These are phyloP conservation scores for Gymnocephalus cernua DNA, from an alignment of 2,113 vertebrate species.

Conservation along the genomic window DNA sequence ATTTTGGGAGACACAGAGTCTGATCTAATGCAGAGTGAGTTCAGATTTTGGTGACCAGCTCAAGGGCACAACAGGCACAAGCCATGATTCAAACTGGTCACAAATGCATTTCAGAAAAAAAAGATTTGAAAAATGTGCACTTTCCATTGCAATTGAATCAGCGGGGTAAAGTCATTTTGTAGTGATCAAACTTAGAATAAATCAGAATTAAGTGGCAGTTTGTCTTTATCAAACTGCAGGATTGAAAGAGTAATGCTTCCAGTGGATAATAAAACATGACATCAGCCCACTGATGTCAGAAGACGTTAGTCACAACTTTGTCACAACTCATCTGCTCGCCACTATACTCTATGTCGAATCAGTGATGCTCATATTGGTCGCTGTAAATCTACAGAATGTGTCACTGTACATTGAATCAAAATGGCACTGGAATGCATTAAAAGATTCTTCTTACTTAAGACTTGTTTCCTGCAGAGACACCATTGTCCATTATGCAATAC, in stretches of 20 bases:
- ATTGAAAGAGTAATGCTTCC: conserved; percentile 37
- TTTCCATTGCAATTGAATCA: conserved; percentile 28
- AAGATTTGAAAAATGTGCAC: conserved; percentile 8
- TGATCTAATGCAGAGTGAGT: conserved; percentile 58
- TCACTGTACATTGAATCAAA: conserved; percentile 2
- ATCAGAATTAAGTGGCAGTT: conserved; percentile 40
- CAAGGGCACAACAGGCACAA: conserved; percentile 69
- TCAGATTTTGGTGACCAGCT: conserved; percentile 65
- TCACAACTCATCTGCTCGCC: conserved; percentile 62
- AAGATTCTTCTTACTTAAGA: conserved; percentile 1
- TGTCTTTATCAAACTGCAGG: conserved; percentile 51
- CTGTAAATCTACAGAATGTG: conserved; percentile 11
- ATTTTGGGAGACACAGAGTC: conserved; percentile 59
- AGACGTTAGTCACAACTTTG: conserved; percentile 72
- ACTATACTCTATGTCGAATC: conserved; percentile 73
- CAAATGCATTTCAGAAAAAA: conserved; percentile 32
- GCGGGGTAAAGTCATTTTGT: conserved; percentile 7
- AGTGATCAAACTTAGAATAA: conserved; percentile 44
- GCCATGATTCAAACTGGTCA: conserved; percentile 55
- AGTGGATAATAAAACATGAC: conserved; percentile 69
- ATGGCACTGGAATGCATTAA: conserved; percentile 12
- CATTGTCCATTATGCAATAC: conserved; percentile 16
- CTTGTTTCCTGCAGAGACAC: conserved; percentile 27
- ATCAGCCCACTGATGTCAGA: conserved; percentile 71
- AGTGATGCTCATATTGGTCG: conserved; percentile 15